Percentiles rank a stretch among this genome's conserved stretches.
These are phyloP conservation scores for Penelope pileata DNA, from an alignment of 2,113 vertebrate genomes.

Conservation along the genomic window DNA sequence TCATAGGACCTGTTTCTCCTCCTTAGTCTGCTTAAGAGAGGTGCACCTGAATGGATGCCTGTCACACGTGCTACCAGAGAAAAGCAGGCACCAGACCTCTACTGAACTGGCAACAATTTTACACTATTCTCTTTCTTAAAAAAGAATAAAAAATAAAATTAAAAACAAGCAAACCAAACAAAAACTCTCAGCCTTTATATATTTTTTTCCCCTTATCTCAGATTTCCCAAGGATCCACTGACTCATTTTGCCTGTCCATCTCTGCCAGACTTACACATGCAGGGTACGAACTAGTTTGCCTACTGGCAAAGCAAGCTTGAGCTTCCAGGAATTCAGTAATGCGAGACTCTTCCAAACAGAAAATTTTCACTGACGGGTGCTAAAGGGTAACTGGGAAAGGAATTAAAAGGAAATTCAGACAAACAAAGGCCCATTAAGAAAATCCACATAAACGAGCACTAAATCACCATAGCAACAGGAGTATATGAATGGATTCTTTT, in stretches of 20 bases:
- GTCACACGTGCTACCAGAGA: not conserved
- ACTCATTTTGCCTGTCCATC: not conserved
- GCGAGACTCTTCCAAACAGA: not conserved
- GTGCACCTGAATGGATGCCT: fast-evolving
- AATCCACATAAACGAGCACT: constrained; percentile 42
- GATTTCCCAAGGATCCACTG: constrained; percentile 18
- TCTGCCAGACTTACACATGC: not conserved
- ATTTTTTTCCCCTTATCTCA: not conserved
- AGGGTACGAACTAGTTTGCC: not conserved
- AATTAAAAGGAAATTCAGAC: constrained; percentile 39
- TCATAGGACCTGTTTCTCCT: not conserved
- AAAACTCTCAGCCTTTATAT: not conserved
- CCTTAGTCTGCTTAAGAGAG: not conserved
- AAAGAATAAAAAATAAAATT: not conserved
- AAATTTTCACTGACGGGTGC: constrained; percentile 10
- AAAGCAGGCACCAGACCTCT: not conserved
- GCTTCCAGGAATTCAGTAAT: constrained; percentile 48
- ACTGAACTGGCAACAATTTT: not conserved
- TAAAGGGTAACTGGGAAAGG: constrained; percentile 10
- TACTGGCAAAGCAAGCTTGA: constrained; percentile 2
- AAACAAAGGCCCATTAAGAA: constrained; percentile 64
- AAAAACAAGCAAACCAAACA: not conserved
- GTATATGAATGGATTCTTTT: constrained; percentile 30
- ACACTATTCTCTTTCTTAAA: not conserved
- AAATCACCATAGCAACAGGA: constrained; percentile 46